A percentile compares a stretch with the other conserved stretches of the same genome.
These are phyloP conservation scores for Physeter macrocephalus DNA, from an alignment of 2,113 vertebrate species.

Conservation along the genomic window DNA sequence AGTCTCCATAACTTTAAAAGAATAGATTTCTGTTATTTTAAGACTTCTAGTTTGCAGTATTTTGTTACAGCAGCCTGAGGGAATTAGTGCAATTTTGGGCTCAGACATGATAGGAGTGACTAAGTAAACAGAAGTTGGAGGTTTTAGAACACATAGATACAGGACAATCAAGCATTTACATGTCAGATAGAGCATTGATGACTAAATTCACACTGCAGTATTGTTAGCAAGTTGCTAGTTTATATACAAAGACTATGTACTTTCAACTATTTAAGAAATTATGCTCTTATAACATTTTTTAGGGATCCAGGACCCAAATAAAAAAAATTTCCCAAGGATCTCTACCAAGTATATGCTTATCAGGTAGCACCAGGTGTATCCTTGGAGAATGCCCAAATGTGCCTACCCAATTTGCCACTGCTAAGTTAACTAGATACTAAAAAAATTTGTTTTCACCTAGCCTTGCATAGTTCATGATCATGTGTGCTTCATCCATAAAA, in stretches of 20 bases:
- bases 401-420: neutral
- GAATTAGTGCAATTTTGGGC: neutral
- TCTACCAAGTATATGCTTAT: neutral
- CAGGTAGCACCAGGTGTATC: neutral
- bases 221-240: neutral
- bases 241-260: neutral
- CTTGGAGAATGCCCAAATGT: neutral
- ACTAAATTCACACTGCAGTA: neutral
- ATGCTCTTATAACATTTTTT: neutral
- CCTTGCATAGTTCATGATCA: neutral
- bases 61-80: neutral
- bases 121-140: neutral
- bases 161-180: neutral
- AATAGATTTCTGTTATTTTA: neutral
- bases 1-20: neutral
- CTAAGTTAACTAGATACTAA: neutral
- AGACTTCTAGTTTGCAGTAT: neutral
- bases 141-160: neutral
- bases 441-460: neutral
- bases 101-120: neutral
- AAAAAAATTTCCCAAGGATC: neutral
- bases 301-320: neutral
- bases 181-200: neutral
- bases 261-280: conserved; percentile 2
- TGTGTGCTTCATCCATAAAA: neutral